Percentiles rank a stretch among this genome's conserved stretches.
These are phyloP conservation scores for Pterocles burchelli DNA, from an alignment of 2,113 vertebrate genomes.

Conservation along the genomic window DNA sequence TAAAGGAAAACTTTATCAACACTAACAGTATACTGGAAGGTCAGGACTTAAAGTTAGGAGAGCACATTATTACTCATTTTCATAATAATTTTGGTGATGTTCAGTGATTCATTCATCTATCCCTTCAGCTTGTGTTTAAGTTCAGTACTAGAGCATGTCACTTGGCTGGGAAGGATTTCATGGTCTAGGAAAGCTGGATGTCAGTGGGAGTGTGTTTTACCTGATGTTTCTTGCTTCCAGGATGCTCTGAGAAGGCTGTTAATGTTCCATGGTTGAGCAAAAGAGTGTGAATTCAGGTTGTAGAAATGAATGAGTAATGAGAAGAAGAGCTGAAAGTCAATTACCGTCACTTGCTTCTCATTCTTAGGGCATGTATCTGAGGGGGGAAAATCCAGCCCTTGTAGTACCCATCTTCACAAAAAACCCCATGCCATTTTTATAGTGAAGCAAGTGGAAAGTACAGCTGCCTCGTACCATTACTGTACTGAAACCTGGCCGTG, in stretches of 20 bases:
- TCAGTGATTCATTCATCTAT: neutral
- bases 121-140: neutral
- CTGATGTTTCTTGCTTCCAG: neutral
- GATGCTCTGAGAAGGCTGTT: neutral
- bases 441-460: neutral
- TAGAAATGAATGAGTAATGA: neutral
- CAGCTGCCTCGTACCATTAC: neutral
- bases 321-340: neutral
- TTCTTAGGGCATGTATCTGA: neutral
- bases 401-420: neutral
- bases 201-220: neutral
- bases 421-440: neutral
- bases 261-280: neutral
- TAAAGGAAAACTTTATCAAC: neutral
- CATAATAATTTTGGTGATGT: neutral
- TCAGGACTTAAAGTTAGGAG: neutral
- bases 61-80: neutral
- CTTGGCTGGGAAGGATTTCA: neutral
- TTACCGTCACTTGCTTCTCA: neutral
- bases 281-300: neutral
- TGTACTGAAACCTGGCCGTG: neutral
- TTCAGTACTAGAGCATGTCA: neutral
- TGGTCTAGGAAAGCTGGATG: neutral
- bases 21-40: neutral
- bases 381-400: neutral